Evolutionary conservation across 2,113 vertebrate species (phyloP).

Genomic region (Melanerpes aurifrons): DNA sequence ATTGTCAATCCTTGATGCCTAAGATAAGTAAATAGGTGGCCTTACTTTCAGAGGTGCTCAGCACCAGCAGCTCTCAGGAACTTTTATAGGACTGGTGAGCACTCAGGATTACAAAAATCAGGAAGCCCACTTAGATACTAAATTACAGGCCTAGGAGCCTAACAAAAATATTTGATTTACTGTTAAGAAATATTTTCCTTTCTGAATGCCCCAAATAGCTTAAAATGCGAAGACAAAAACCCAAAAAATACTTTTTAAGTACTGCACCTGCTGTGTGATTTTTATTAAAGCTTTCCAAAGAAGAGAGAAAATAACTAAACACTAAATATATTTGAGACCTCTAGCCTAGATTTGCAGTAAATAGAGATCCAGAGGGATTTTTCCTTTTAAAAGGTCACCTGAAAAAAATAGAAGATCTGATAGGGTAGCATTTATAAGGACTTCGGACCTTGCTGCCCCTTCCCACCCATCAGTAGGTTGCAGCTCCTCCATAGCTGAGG

Average conservation of each 20-base stretch:
- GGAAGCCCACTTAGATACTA: background rate
- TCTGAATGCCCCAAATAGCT: constrained; percentile 43
- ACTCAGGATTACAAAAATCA: background rate
- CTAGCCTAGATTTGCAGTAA: background rate
- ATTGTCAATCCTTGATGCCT: constrained; percentile 68
- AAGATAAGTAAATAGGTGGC: constrained; percentile 42
- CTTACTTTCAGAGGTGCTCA: constrained; percentile 19
- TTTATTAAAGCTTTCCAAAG: background rate
- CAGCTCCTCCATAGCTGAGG: background rate
- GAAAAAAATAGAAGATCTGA: constrained; percentile 5
- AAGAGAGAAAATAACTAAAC: background rate
- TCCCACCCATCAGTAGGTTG: background rate
- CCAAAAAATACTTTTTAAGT: background rate
- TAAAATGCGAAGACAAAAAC: background rate
- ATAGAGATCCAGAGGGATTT: background rate
- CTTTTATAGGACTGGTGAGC: background rate
- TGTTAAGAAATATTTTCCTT: constrained; percentile 40
- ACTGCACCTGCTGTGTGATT: constrained; percentile 21
- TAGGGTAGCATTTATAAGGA: background rate
- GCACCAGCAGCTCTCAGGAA: constrained; percentile 15
- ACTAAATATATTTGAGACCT: background rate
- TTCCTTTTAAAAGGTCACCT: background rate
- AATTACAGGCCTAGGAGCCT: background rate
- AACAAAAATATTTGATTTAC: constrained; percentile 40
- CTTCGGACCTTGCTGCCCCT: background rate